Evolutionary conservation across 2,113 vertebrate genomes (phyloP), one percentile per base, ranked within the genome.

Genomic region (Rhinolophus sinicus): DNA sequence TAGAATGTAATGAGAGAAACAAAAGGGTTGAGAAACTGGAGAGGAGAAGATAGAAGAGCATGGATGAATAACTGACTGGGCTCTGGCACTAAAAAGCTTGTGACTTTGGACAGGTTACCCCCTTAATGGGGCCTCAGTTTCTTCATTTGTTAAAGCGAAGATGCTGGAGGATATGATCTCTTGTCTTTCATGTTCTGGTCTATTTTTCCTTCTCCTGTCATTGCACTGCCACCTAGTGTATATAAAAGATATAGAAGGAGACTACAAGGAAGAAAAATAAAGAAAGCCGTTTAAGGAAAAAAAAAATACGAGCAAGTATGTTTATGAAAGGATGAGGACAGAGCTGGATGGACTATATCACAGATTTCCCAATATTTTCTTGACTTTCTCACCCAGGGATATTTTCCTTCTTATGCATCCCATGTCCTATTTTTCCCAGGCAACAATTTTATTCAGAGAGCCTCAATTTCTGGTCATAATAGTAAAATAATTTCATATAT

Each of bases 221-320:
- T 81, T 86, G 44, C 75, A 96, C 80, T 92, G 95, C 95, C 96
- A 93, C 84, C 93, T 97, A 89, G 95, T 94, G 95, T 73, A 50
- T 28, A 19, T 73, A 65, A 16, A 72, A 3, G 67, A 50, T 82
- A 82, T 81, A 33, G 89, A n/a, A 19, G 4, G 26, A 80, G 6
- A 7, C 11, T 91, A 86, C 60, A 65, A 90, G 13, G 38, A 88
- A 92, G 65, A 82, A 83, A 88, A 77, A 60, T 8, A 86, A 78
- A 95, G 24, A 15, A 95, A 77, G 54, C 8, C 21, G 7, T 76
- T 90, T 73, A 92, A 65, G 21, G 62, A 93, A 73, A 90, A 33
- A 76, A 87, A 88, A 88, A 52, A 30, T 75, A 10, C 4, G 50
- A 76, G 44, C 26, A 69, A 67, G 38, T 40, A 10, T 83, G 58